Evolutionary conservation across 92 coral and sea anemone species (phyloP).

Genomic region (Blastomussa wellsi): DNA sequence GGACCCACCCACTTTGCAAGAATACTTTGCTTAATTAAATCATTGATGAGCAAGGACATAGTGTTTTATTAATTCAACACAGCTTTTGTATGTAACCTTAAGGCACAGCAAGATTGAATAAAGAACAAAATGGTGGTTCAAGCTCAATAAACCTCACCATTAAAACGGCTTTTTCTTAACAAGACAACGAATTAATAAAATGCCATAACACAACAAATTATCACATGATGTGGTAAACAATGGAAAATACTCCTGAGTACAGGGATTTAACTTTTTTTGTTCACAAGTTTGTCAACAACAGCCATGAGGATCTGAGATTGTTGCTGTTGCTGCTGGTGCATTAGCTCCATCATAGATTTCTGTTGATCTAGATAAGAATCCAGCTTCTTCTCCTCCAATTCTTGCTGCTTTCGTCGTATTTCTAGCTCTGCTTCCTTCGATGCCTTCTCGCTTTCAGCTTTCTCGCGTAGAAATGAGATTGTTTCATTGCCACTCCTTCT

Average conservation of each 20-base stretch:
- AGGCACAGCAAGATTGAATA: constrained; percentile 1
- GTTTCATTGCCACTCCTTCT: constrained; percentile 53
- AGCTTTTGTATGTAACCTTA: neutral
- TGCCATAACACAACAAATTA: neutral
- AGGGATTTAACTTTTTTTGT: constrained; percentile 48
- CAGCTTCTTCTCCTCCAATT: constrained; percentile 51
- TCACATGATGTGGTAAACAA: neutral
- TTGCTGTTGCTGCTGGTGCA: constrained; percentile 46
- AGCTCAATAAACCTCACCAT: neutral
- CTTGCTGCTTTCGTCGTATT: constrained; percentile 37
- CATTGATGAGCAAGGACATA: neutral
- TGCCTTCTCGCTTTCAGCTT: constrained; percentile 41
- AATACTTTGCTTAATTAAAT: neutral
- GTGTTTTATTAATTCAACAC: neutral
- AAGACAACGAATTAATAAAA: neutral
- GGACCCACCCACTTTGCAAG: constrained; percentile 1
- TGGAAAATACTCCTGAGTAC: constrained; percentile 38
- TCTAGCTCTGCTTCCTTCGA: constrained; percentile 42
- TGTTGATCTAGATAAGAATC: constrained; percentile 41
- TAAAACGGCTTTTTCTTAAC: neutral
- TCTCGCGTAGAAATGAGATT: constrained; percentile 41
- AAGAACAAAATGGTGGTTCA: neutral
- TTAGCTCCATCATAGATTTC: constrained; percentile 44
- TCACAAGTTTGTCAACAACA: constrained; percentile 54
- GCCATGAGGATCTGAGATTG: constrained; percentile 50